Evolutionary conservation across 2,113 vertebrate species (phyloP).

Genomic region (Ceyx margarethae): DNA sequence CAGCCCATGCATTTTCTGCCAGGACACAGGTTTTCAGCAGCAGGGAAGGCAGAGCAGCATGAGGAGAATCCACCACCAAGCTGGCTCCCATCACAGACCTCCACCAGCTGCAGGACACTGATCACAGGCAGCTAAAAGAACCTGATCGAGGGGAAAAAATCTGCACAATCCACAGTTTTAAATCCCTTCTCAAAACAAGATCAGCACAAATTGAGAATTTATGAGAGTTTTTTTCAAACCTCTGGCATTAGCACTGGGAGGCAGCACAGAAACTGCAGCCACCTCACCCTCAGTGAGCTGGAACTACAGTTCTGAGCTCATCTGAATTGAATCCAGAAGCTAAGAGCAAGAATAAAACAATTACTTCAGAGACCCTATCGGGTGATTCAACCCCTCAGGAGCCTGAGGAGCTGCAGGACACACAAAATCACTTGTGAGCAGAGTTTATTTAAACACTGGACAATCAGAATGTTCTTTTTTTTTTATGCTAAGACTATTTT

Average conservation of each 20-base stretch:
- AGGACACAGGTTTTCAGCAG: background rate
- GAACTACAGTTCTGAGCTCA: background rate
- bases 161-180: background rate
- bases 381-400: background rate
- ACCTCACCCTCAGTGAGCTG: background rate
- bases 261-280: background rate
- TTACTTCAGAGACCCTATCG: background rate
- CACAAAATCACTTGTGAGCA: background rate
- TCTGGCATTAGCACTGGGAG: background rate
- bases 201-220: background rate
- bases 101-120: background rate
- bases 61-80: background rate
- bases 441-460: background rate
- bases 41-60: background rate
- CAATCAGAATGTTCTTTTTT: background rate
- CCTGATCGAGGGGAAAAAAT: background rate
- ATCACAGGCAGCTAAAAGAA: background rate
- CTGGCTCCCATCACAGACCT: conserved; percentile 5
- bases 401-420: background rate
- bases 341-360: background rate
- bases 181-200: conserved; percentile 20
- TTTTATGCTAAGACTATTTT: background rate
- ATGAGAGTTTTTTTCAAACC: background rate
- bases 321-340: background rate
- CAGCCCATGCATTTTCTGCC: background rate